Evolutionary conservation across 2,888 invertebrate genomes (phyloP).

Genomic region (Callinectes sapidus): DNA sequence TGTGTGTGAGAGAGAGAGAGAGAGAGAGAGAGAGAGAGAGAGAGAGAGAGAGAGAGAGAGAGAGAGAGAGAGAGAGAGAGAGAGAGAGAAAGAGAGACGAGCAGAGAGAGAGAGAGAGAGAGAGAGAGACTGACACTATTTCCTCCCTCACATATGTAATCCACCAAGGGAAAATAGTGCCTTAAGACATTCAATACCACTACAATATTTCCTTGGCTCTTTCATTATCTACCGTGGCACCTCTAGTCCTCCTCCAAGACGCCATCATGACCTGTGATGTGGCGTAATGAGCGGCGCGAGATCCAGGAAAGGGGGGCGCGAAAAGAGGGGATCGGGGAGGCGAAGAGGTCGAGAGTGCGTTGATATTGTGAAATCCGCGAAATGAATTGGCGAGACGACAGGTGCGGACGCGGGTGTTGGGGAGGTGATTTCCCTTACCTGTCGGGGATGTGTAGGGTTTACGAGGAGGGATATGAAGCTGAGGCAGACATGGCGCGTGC

Average conservation of each 20-base stretch:
- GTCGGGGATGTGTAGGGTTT: constrained; percentile 22
- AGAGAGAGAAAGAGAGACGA: background rate
- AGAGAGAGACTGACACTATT: background rate
- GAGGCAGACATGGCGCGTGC: constrained; percentile 14
- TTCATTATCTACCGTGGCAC: background rate
- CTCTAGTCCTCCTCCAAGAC: background rate
- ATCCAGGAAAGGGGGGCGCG: background rate
- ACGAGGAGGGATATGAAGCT: constrained; percentile 2
- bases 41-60: constrained; percentile 10
- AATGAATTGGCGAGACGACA: constrained; percentile 28
- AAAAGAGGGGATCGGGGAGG: constrained; percentile 5
- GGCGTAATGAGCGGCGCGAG: background rate
- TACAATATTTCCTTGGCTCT: background rate
- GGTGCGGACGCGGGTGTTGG: constrained; percentile 15
- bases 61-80: background rate
- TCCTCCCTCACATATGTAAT: background rate
- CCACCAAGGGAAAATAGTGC: background rate
- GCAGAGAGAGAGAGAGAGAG: background rate
- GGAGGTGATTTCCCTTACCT: constrained; percentile 22
- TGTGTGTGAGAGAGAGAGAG: background rate
- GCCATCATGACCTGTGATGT: background rate
- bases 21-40: constrained; percentile 1
- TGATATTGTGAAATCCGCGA: background rate
- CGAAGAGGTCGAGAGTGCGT: background rate
- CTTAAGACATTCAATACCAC: background rate